Evolutionary conservation across 2,888 invertebrate genomes (phyloP), one percentile per base, ranked within the genome.

Genomic region (Tetanocera ferruginea): DNA sequence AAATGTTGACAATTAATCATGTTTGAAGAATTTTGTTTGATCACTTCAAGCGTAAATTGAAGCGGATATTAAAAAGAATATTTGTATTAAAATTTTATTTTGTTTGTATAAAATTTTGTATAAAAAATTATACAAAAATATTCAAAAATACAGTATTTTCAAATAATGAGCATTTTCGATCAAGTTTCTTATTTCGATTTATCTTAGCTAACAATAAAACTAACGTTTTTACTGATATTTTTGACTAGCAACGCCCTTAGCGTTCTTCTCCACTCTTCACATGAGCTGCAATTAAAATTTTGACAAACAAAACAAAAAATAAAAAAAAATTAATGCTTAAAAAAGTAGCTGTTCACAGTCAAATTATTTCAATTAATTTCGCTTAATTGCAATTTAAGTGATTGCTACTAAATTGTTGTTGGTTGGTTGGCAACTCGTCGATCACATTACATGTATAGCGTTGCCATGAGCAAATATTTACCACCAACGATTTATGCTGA

Each of bases 371-470:
- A 66, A 75, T 66, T 75, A 66, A 75, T 52, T 66, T 31, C 17
- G 25, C 51, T 51, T 75, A 64, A 75, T 75, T 64, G 66, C 66
- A 51, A 51, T 34, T 75, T 52, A 66, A 64, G 51, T 74, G 28
- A 74, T 74, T 74, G 60, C 34, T 23, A 51, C 55, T 75, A 23
- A 14, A 64, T 57, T 74, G 25, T 19, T 69, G 28, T 49, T 69
- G 57, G 31, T 19, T 57, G 57, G 57, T 64, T 64, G 57, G 11
- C 31, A 64, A 43, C 31, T 31, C 14, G 31, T 31, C 0, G 71
- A 11, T 71, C 34, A 66, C 37, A 43, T 43, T 43, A 43, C 43
- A 43, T 19, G 0, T 4, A 31, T 5, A 52, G 6, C 9, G 6
- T 55, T 71, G 9, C n/a, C 37, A 55, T 8, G 6, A 25, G 25